Conservation (phyloP, 1,140 invertebrate genomes). For the Euborellia annulipes region DNA sequence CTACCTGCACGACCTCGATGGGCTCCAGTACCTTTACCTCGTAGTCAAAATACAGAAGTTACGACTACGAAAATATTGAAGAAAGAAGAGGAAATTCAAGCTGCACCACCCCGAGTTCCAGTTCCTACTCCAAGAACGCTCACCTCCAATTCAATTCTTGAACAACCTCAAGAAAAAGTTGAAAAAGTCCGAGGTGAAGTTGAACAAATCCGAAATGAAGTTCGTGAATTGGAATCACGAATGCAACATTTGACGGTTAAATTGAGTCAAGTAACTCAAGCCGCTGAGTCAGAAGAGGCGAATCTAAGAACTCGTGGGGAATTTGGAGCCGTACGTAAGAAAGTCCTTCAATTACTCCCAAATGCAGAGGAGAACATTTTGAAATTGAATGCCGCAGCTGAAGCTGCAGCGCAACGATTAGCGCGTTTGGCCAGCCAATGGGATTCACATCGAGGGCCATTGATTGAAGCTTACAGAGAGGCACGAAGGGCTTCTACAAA, state of each 20-base stretch:
- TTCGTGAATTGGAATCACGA: conserved; percentile 25
- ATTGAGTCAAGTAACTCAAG: conserved; percentile 20
- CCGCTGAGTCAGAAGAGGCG: conserved; percentile 21
- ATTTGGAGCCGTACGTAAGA: too few relatives aligned
- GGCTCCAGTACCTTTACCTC: too few relatives aligned
- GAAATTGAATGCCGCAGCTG: conserved; percentile 42
- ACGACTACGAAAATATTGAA: conserved; percentile 6
- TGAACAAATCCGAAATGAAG: conserved; percentile 21
- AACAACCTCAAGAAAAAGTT: conserved; percentile 7
- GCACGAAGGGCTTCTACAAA: conserved; percentile 20
- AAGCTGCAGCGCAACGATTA: conserved; percentile 40
- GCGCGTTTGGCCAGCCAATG: conserved; percentile 46
- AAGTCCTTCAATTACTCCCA: conserved; percentile 28
- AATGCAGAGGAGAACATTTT: conserved; percentile 44
- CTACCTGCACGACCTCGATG: too few relatives aligned
- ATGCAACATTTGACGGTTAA: conserved; percentile 25
- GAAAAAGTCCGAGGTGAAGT: conserved; percentile 23
- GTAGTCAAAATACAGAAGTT: conserved; percentile 4
- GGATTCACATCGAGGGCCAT: conserved; percentile 46
- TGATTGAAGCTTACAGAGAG: conserved; percentile 42
- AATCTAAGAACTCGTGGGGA: conserved; percentile 28
- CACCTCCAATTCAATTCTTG: conserved; percentile 8
- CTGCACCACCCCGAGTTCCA: too few relatives aligned
- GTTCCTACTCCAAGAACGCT: not conserved
- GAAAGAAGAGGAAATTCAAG: conserved; percentile 7